These are phyloP conservation scores for Pogonognathellus flavescens DNA, from an alignment of 1,140 invertebrate species.

Conservation along the genomic window DNA sequence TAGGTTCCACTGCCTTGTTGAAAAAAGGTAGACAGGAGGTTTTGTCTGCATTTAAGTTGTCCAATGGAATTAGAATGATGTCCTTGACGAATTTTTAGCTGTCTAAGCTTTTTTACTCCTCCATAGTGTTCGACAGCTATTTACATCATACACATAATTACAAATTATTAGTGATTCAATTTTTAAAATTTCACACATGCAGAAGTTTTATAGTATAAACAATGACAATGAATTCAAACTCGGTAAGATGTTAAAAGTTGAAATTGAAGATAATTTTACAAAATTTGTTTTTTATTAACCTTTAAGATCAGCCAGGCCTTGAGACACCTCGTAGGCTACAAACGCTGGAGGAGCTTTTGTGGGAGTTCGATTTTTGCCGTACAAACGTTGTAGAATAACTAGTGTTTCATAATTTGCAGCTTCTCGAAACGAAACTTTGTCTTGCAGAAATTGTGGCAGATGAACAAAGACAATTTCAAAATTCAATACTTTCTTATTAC, in stretches of 20 bases:
- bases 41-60: background rate
- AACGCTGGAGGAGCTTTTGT: background rate
- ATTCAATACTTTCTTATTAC: conserved; percentile 12
- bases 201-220: too few relatives aligned
- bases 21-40: background rate
- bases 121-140: background rate
- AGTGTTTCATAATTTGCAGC: conserved; percentile 34
- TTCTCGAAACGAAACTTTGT: conserved; percentile 14
- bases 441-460: conserved; percentile 11
- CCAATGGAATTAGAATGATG: too few relatives aligned
- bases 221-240: too few relatives aligned
- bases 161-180: too few relatives aligned
- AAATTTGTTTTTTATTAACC: too few relatives aligned
- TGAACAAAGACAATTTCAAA: conserved; percentile 42
- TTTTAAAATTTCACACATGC: too few relatives aligned
- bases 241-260: too few relatives aligned
- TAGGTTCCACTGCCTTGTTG: too few relatives aligned
- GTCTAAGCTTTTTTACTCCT: background rate
- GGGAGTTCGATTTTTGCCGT: background rate
- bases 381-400: conserved; percentile 3
- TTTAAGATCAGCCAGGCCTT: background rate
- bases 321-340: background rate
- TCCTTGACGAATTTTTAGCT: background rate
- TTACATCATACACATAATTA: too few relatives aligned
- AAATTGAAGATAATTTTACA: too few relatives aligned